Evolutionary conservation across 2,888 invertebrate genomes (phyloP).

Genomic region (Dicyrtoma fusca): DNA sequence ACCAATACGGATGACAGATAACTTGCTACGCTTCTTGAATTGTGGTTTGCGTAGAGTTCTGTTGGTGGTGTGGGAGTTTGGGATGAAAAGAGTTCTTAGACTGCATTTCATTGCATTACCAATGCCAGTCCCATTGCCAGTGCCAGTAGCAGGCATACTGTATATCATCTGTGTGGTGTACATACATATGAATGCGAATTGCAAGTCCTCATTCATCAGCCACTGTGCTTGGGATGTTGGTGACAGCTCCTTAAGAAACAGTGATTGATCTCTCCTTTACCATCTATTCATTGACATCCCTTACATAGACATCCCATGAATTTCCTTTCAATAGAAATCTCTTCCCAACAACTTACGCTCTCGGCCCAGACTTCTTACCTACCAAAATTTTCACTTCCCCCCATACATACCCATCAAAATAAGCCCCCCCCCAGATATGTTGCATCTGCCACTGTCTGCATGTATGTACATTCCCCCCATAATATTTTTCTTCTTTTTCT

Average conservation of each 20-base stretch:
- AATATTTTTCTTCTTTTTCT: no score
- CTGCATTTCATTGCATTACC: no score
- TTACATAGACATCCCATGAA: conserved; percentile 12
- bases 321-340: conserved; percentile 15
- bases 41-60: no score
- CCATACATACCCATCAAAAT: background rate
- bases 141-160: no score
- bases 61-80: no score
- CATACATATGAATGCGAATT: background rate
- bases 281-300: conserved; percentile 9
- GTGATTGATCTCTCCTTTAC: conserved; percentile 41
- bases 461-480: no score
- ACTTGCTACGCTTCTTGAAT: no score
- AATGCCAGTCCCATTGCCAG: no score
- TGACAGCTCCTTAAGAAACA: conserved; percentile 46
- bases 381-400: background rate
- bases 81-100: no score
- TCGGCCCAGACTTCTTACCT: conserved; percentile 1
- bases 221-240: conserved; percentile 36
- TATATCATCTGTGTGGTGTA: no score
- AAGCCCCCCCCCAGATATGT: background rate
- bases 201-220: conserved; percentile 44
- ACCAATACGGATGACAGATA: no score
- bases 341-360: conserved; percentile 4
- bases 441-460: no score